These are phyloP conservation scores for Aphidoletes aphidimyza DNA, from an alignment of 2,888 invertebrate genomes.

Conservation along the genomic window DNA sequence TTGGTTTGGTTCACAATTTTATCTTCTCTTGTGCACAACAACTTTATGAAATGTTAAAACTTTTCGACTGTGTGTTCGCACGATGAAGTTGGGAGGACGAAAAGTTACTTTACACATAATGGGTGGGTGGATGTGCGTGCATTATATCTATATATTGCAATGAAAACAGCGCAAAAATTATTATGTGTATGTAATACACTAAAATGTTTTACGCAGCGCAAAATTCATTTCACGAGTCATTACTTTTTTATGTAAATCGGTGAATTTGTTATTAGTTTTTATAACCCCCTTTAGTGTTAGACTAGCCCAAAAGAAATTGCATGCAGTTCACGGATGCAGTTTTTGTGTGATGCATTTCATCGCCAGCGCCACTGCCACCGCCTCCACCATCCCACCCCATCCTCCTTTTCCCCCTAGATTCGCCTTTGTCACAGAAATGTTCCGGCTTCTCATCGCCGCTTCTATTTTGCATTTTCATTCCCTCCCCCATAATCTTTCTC, in stretches of 20 bases:
- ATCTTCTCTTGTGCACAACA: neutral
- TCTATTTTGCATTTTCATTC: too few species aligned
- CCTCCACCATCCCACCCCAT: too few species aligned
- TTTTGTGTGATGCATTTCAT: too few species aligned
- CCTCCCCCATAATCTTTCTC: neutral
- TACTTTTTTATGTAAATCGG: slow-evolving; percentile 29
- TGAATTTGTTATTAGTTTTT: slow-evolving; percentile 18
- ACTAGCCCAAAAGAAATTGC: too few species aligned
- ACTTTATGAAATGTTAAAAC: neutral
- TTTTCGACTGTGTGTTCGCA: neutral
- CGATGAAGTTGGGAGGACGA: neutral
- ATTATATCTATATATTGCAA: neutral
- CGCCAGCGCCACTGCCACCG: too few species aligned
- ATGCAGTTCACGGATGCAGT: too few species aligned
- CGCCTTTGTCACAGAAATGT: too few species aligned
- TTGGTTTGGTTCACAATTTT: neutral
- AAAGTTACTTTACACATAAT: neutral
- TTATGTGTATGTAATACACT: slow-evolving; percentile 3
- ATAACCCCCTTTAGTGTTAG: neutral
- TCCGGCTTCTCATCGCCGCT: too few species aligned
- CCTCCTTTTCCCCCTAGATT: too few species aligned
- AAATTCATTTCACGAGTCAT: slow-evolving; percentile 25
- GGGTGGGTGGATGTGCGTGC: neutral
- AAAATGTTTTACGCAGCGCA: slow-evolving; percentile 6
- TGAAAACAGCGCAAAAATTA: neutral